A percentile compares a stretch with the other conserved stretches of the same genome.
Evolutionary conservation across 1,140 invertebrate genomes (phyloP).

Genomic region (Antheraea mylitta): DNA sequence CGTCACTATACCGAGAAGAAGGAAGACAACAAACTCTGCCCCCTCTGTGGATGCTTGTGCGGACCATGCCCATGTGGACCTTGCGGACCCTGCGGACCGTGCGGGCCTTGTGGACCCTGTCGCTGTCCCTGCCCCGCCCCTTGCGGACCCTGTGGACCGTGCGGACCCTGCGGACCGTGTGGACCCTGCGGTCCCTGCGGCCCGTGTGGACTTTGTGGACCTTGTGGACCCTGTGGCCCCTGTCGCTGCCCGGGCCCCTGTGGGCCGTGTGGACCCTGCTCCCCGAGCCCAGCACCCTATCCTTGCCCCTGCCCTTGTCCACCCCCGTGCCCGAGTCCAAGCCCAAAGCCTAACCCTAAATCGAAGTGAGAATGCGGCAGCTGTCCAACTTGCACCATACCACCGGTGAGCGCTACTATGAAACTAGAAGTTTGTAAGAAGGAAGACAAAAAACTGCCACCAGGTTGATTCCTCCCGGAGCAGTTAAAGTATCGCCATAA

Average conservation of each 20-base stretch:
- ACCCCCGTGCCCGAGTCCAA: conserved; percentile 68
- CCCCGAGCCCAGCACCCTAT: conserved; percentile 38
- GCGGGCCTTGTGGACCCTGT: conserved; percentile 32
- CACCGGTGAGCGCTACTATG: conserved; percentile 10
- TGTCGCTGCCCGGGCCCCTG: conserved; percentile 23
- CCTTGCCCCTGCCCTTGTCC: conserved; percentile 80
- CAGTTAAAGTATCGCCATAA: conserved; percentile 26
- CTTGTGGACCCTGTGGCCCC: conserved; percentile 33
- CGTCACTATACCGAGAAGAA: conserved; percentile 30
- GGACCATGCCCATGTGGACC: conserved; percentile 22
- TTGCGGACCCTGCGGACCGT: conserved; percentile 30
- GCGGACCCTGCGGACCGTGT: conserved; percentile 21
- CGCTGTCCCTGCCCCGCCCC: conserved; percentile 24
- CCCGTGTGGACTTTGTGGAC: conserved; percentile 27
- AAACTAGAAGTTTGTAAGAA: conserved; percentile 19
- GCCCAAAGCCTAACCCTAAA: conserved; percentile 24
- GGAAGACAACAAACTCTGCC: conserved; percentile 46
- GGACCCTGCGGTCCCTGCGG: conserved; percentile 29
- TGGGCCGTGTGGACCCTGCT: conserved; percentile 36
- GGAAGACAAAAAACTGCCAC: conserved; percentile 24
- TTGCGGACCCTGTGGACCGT: conserved; percentile 32
- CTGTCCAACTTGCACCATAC: conserved; percentile 26
- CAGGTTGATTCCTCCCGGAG: conserved; percentile 11
- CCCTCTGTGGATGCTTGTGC: conserved; percentile 32
- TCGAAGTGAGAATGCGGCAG: conserved; percentile 38